A percentile compares a stretch with the other conserved stretches of the same genome.
These are phyloP conservation scores for Acanthacorydalis orientalis DNA, from an alignment of 2,888 invertebrate genomes.

Conservation along the genomic window DNA sequence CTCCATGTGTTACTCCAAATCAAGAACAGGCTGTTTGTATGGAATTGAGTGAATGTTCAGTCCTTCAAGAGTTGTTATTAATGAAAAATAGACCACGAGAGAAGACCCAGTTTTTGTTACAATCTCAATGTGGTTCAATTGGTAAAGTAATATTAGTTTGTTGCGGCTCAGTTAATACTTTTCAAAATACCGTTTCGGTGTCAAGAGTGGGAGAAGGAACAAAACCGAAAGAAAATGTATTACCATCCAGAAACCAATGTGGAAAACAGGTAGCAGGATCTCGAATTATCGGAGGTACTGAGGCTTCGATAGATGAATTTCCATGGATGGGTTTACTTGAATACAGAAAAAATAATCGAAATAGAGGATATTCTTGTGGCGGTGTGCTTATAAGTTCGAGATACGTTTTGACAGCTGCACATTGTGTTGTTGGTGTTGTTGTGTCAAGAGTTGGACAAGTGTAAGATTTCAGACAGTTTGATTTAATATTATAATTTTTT, in stretches of 20 bases:
- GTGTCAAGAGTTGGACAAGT: constrained; percentile 21
- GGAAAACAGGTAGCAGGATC: constrained; percentile 18
- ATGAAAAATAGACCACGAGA: too few relatives aligned
- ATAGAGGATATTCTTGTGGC: constrained; percentile 25
- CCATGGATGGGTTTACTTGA: constrained; percentile 36
- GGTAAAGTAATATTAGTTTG: constrained; percentile 30
- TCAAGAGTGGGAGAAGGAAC: not conserved
- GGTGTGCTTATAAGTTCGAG: constrained; percentile 32
- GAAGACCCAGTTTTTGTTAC: constrained; percentile 22
- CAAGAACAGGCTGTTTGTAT: constrained; percentile 31
- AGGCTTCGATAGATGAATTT: constrained; percentile 31
- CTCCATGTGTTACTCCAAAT: constrained; percentile 36
- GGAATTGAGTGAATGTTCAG: constrained; percentile 8
- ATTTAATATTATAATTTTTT: too few relatives aligned
- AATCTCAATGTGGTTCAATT: constrained; percentile 37
- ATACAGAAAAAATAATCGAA: constrained; percentile 22
- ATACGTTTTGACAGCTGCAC: constrained; percentile 36
- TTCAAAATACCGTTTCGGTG: too few relatives aligned
- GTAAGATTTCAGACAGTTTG: constrained; percentile 22
- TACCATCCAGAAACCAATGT: constrained; percentile 10
- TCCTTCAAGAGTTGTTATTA: too few relatives aligned
- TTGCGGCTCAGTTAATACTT: constrained; percentile 19
- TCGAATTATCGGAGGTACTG: constrained; percentile 22
- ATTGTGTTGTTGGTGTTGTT: constrained; percentile 30
- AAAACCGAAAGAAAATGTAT: not conserved